A percentile compares a stretch with the other conserved stretches of the same genome.
Conservation (phyloP, 1,140 invertebrate species). For the Calosoma granatense region DNA sequence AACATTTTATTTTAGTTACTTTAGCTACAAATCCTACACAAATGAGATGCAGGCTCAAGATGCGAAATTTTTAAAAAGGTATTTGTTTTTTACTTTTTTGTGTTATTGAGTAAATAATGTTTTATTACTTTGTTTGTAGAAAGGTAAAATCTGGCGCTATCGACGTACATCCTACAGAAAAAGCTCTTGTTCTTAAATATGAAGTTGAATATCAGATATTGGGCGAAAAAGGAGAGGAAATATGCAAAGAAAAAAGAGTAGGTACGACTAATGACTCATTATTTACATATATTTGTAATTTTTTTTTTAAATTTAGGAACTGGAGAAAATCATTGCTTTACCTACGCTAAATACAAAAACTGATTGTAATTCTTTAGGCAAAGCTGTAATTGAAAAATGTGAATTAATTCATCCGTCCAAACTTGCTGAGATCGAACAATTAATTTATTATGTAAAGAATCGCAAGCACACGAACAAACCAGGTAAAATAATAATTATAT, state of each 20-base stretch:
- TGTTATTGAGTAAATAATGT: background rate
- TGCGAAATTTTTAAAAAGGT: constrained; percentile 51
- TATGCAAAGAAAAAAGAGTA: constrained; percentile 78
- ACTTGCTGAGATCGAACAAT: constrained; percentile 76
- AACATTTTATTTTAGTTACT: constrained; percentile 21
- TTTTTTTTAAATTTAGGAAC: constrained; percentile 40
- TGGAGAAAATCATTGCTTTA: constrained; percentile 75
- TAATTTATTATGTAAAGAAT: constrained; percentile 86
- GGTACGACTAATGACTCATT: constrained; percentile 19
- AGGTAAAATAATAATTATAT: constrained; percentile 29
- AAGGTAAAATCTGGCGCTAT: constrained; percentile 73
- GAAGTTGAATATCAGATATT: constrained; percentile 78
- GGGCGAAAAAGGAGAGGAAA: constrained; percentile 70
- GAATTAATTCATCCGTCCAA: constrained; percentile 79
- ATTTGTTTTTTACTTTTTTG: constrained; percentile 16
- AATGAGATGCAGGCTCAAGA: constrained; percentile 45
- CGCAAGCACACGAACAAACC: constrained; percentile 35
- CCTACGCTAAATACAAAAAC: constrained; percentile 73
- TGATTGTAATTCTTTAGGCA: constrained; percentile 68
- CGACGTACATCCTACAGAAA: constrained; percentile 84
- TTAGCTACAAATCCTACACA: constrained; percentile 18
- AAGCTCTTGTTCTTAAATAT: constrained; percentile 84
- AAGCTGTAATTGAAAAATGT: constrained; percentile 82
- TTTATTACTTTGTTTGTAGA: constrained; percentile 35
- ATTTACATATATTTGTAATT: no score